Evolutionary conservation across 2,113 vertebrate genomes (phyloP).

Genomic region (Hypocryptadius cinnamomeus): DNA sequence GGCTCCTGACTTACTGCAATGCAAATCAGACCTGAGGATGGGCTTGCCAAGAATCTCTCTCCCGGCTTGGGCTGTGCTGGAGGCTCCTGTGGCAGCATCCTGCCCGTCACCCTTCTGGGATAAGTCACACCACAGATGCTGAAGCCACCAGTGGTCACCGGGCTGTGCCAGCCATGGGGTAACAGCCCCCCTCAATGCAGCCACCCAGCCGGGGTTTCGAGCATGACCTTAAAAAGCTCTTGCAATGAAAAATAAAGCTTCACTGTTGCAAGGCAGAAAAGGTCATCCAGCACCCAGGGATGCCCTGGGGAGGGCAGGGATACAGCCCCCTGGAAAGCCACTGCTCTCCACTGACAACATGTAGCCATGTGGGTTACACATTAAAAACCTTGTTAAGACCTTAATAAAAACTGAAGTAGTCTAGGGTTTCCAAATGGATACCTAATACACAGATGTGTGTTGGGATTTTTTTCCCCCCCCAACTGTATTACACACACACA

Average conservation of each 20-base stretch:
- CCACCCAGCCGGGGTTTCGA: rapidly evolving
- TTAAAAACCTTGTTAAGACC: background rate
- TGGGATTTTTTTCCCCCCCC: background rate
- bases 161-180: rapidly evolving
- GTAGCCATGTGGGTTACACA: background rate
- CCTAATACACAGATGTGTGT: background rate
- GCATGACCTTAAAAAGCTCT: background rate
- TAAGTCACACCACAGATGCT: rapidly evolving
- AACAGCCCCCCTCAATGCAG: background rate
- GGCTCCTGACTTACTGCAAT: background rate
- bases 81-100: background rate
- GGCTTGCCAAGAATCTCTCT: background rate
- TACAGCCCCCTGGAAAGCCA: background rate
- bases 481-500: background rate
- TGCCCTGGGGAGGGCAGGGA: background rate
- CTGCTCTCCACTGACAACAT: background rate
- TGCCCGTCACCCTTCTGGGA: background rate
- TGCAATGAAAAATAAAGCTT: background rate
- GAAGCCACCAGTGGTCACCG: background rate
- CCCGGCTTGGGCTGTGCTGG: background rate
- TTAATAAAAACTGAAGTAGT: background rate
- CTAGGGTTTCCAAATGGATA: background rate
- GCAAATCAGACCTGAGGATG: background rate
- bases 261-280: no score
- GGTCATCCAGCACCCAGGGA: rapidly evolving